Evolutionary conservation across 2,113 vertebrate species (phyloP), one percentile per base, ranked within the genome.

Genomic region (Herpetotheres cachinnans): DNA sequence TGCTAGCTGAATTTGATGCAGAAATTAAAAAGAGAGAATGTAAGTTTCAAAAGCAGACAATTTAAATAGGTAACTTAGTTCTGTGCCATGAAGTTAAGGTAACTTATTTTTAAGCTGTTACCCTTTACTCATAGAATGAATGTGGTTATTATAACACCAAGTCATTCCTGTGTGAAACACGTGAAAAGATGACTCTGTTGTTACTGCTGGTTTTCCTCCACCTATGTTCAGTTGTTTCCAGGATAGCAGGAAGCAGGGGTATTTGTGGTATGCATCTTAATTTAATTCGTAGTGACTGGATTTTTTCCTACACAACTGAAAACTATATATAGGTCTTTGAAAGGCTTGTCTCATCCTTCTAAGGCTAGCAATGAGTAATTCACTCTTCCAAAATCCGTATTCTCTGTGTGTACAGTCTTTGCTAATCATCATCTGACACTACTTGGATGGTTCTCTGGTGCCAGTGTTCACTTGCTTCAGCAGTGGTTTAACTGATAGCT

Each of bases 1-100:
- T 98, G 88, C 91, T 97, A 76, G 93, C 92, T 55, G 95, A 98
- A 61, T 99, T 98, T 92, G 97, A 98, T 36, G 88, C 90, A 25
- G 97, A 98, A 70, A 95, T 98, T 79, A 97, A 93, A 95, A 97
- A 93, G 66, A 93, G 82, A 58, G 98, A 99, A 71, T 98, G 97
- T 4, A 96, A 98, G 59, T 98, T 98, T 92, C 98, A 94, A 36
- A 90, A 98, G 89, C 98, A 95, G 72, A 93, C 97, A 5, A 97
- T 98, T 61, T 96, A 98, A 95, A 97, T 98, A 98, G 96, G 94
- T 24, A 96, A 78, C 6, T 46, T 83, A 11, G 83, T 98, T 88
- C 79, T 99, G 38, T 96, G 98, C 22, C 95, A 96, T 8, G 97
- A 99, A 73, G 98, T 99, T 66, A 98, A 98, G 98, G 99, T 58